Conservation (phyloP, 2,797 vertebrate species). For the Phrynocephalus guinanensis region DNA sequence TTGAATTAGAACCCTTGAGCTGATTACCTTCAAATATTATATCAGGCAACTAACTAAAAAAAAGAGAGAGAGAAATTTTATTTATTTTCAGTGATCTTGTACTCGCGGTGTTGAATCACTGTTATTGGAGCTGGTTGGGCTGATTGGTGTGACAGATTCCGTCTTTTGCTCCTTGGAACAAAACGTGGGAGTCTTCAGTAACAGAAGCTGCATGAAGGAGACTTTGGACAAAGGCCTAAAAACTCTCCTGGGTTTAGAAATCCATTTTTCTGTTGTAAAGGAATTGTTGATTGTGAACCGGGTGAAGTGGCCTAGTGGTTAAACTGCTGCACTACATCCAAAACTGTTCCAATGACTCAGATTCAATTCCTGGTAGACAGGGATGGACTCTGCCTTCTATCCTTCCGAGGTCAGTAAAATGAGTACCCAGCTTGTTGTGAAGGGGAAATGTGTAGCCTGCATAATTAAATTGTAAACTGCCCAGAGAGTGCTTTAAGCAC, state of each 20-base stretch:
- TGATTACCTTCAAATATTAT: conserved; percentile 13
- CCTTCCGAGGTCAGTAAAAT: too few relatives aligned
- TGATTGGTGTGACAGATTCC: background rate
- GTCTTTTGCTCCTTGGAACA: background rate
- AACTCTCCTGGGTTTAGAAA: too few relatives aligned
- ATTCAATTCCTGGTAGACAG: too few relatives aligned
- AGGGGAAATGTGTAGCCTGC: too few relatives aligned
- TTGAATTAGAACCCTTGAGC: conserved; percentile 21
- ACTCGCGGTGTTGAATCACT: conserved; percentile 53
- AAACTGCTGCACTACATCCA: background rate
- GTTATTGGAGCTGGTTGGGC: conserved; percentile 26
- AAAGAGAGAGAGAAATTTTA: conserved; percentile 26
- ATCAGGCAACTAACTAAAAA: background rate
- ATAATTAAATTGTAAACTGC: too few relatives aligned
- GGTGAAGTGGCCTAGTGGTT: background rate
- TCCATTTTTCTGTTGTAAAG: background rate
- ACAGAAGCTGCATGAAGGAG: background rate
- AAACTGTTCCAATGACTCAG: too few relatives aligned
- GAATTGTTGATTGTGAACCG: background rate
- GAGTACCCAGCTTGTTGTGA: too few relatives aligned
- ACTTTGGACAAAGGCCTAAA: background rate
- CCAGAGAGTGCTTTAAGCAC: too few relatives aligned
- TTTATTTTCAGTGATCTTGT: conserved; percentile 61
- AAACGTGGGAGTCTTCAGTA: background rate
- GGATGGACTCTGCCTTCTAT: too few relatives aligned